Base-by-base conservation (phyloP, 2,113 vertebrate genomes). In the Xiphophorus hellerii region DNA sequence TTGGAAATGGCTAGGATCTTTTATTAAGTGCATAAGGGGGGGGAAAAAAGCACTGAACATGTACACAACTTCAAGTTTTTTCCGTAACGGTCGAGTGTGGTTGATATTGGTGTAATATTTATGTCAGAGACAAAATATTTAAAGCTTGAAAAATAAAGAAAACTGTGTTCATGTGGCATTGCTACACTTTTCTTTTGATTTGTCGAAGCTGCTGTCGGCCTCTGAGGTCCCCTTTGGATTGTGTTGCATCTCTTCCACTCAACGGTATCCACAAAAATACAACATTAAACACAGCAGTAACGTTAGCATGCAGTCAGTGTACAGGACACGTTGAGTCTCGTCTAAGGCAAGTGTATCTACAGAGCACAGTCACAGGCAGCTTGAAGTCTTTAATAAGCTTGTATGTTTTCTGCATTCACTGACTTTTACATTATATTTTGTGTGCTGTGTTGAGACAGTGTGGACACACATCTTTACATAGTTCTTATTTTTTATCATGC, bases 341-440 rank as follows among this genome's bases (percentile, higher is more conserved):
- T 85, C 92, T 85, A 90, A 93, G 91, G 92, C 90, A 87, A 86
- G 88, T 89, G 90, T 88, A 88, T 89, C 74, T 87, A 92, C 86
- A 89, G 75, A 84, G 76, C 70, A 89, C 60, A 7, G 35, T 65
- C 77, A 84, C 77, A 76, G 84, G 80, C 78, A 76, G 64, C 80
- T 69, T 71, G 71, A 86, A 80, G 84, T 88, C 85, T 84, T 69
- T 66, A 64, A 83, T n/a, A 48, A 73, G 37, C 73, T 76, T 44
- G 25, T 3, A 68, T 67, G 42, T 81, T 60, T 66, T 75, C 68
- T 67, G 77, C 80, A 51, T 71, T 81, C 81, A 31, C 58, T 63
- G 0, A 1, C 44, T 48, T 48, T 48, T 48, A 48, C 44, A 48
- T 48, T 48, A 48, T 48, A 7, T 6, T 20, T 48, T 77, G 31